Evolutionary conservation across 2,888 invertebrate species (phyloP), one percentile per base, ranked within the genome.

Genomic region (Orthosia cruda): DNA sequence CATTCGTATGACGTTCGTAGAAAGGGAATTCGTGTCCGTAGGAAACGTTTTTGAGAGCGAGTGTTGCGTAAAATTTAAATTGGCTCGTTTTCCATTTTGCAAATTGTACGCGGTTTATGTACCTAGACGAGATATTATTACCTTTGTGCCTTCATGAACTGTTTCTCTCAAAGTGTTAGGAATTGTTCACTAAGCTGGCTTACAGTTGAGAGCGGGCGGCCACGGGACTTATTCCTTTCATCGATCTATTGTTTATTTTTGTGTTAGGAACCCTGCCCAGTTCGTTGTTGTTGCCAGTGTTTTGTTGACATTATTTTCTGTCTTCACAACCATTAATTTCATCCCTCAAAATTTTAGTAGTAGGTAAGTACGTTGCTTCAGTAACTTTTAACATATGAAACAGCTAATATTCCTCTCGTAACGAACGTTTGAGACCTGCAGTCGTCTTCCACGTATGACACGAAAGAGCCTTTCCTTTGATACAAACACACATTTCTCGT

Each of bases 51-150:
- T 79, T 82, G 74, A 88, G 74, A 83, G 76, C 82, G 87, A 86
- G 73, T 74, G 77, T 88, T 88, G 88, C 89, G 88, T 90, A 87
- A 88, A 91, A 91, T 92, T 93, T 92, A 90, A 92, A 92, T 92
- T 92, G 91, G 89, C 87, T 88, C 85, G 84, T 89, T 89, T 88
- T 87, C 76, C 80, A 88, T 87, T 87, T 87, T 79, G 77, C 61
- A 84, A 87, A 82, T 80, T 85, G 81, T 80, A 85, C 72, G 72
- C 64, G 80, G 78, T 81, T 77, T 86, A 83, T 81, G 66, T 83
- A 66, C 32, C 66, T 73, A 80, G 71, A 71, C 66, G 68, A 74
- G 71, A 82, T 85, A 83, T 87, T 73, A 80, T 78, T 61, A 72
- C 55, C 69, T 55, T 68, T 63, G 74, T 71, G 40, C 69, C 71